These are phyloP conservation scores for Poecilia picta DNA, from an alignment of 2,797 vertebrate genomes.

Conservation along the genomic window DNA sequence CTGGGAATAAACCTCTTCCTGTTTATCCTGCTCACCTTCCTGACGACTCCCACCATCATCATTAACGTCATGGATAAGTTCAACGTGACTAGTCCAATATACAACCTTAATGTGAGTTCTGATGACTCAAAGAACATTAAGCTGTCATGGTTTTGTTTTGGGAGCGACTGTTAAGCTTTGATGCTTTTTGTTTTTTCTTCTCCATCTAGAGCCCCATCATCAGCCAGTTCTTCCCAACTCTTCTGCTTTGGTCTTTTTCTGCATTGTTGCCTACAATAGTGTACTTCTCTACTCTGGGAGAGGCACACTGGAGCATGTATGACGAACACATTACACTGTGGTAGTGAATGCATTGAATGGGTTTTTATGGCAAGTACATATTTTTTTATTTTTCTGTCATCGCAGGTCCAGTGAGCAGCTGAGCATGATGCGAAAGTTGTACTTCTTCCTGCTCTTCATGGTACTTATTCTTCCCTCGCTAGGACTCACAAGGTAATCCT, in stretches of 20 bases:
- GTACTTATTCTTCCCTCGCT: constrained; percentile 96
- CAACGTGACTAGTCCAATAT: constrained; percentile 93
- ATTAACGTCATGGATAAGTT: constrained; percentile 94
- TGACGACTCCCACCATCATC: constrained; percentile 96
- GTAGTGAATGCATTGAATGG: not conserved
- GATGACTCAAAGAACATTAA: not conserved
- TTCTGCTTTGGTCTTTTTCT: constrained; percentile 94
- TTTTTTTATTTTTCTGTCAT: constrained; percentile 15
- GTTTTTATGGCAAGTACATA: constrained; percentile 5
- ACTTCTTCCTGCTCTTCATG: constrained; percentile 97
- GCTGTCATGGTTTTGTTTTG: not conserved
- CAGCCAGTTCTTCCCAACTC: constrained; percentile 96
- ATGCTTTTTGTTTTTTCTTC: constrained; percentile 4
- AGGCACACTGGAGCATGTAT: constrained; percentile 96
- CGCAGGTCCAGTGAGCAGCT: constrained; percentile 92
- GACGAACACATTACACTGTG: constrained; percentile 10
- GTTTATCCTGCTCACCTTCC: constrained; percentile 91
- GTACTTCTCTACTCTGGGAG: constrained; percentile 92
- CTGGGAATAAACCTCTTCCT: constrained; percentile 86
- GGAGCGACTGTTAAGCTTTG: not conserved
- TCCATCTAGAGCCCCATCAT: constrained; percentile 86
- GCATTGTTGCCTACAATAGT: constrained; percentile 91
- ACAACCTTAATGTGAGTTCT: constrained; percentile 86
- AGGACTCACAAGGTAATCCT: constrained; percentile 92
- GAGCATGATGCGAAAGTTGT: constrained; percentile 95